Evolutionary conservation across 1,140 invertebrate genomes (phyloP), one percentile per base, ranked within the genome.

Genomic region (Euschistus heros): DNA sequence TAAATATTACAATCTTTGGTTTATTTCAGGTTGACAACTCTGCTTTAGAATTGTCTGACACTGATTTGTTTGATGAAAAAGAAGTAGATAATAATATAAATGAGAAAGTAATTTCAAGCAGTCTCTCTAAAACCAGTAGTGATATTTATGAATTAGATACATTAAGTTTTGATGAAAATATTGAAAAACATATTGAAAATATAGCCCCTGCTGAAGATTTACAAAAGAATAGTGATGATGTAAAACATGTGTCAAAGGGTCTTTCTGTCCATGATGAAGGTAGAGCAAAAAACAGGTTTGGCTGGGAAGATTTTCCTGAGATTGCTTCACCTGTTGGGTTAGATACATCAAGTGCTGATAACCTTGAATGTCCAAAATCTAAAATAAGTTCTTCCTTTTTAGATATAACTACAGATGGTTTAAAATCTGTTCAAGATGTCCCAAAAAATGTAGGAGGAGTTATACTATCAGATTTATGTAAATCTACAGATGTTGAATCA

Each of bases 141-240:
- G 24, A 57, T 18, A 57, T 57, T 24, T 57, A 57, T 57, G 54
- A 57, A 26, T 24, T 57, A 15, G 54, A 57, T 57, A 57, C 54
- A 17, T 26, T 57, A 24, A 18, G 6, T 14, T 57, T 57, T 18
- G 54, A 57, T 61, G 17, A 63, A 26, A 15, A 50, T 26, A 27
- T 63, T 18, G 27, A 62, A 22, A 20, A 27, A 55, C 27, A 18
- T 64, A 26, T 27, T 26, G 18, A 20, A 22, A 2, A 22, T 2
- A 64, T 18, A 57, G n/a, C 63, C 10, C 13, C 27, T 47, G 18
- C 15, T 0, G 63, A 5, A 26, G 27, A 65, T n/a, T 14, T 17
- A 4, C 3, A 44, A 30, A 50, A 65, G 33, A 47, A 24, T 46
- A n/a, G 2, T 64, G 62, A 1, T 33, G n/a, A 50, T 50, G 47